Base-by-base conservation (phyloP, 1,140 invertebrate species). In the Aphelinus atriplicis region DNA sequence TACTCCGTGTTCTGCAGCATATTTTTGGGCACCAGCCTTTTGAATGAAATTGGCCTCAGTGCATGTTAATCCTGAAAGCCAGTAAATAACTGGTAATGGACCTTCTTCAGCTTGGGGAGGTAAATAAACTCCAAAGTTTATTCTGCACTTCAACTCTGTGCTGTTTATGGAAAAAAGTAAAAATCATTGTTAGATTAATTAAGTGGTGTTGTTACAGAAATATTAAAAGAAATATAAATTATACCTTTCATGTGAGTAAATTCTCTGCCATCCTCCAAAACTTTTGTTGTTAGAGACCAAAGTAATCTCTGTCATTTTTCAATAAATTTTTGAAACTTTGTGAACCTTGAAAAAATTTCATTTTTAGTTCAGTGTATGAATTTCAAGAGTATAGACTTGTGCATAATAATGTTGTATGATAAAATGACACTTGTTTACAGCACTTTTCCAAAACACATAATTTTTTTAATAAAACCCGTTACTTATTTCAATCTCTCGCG, bases 31-130 rank as follows among this genome's bases (percentile, higher is more conserved):
- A 55, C 97, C 97, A 64, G 96, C 92, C 89, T 99, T 99, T 66
- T 95, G 92, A 65, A 98, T 94, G 84, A 99, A 98, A 89, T 99
- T 99, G 81, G 96, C 92, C 86, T 99, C 98, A 47, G 93, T 98
- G 84, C 98, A 99, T 1, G 95, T 97, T 4, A 99, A 88, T 7
- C 97, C 97, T 63, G 97, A 98, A 0, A 99, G 89, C 90, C 94
- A 99, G 85, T 97, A 98, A 3, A 99, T 90, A 5, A 97, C 94
- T 51, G 97, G 96, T 26, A 90, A 85, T 80, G 88, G 85, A 10
- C 89, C 89, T 66, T 90, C 88, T 71, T 94, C 92, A 9, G 91
- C 90, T 81, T 94, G 90, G 0, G 95, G 92, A 68, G 96, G 97
- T 56, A 98, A 78, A 83, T 94, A 99, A 46, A 98, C 90, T 2